Conservation (phyloP, 2,797 vertebrate species). For the Fundulus diaphanus region DNA sequence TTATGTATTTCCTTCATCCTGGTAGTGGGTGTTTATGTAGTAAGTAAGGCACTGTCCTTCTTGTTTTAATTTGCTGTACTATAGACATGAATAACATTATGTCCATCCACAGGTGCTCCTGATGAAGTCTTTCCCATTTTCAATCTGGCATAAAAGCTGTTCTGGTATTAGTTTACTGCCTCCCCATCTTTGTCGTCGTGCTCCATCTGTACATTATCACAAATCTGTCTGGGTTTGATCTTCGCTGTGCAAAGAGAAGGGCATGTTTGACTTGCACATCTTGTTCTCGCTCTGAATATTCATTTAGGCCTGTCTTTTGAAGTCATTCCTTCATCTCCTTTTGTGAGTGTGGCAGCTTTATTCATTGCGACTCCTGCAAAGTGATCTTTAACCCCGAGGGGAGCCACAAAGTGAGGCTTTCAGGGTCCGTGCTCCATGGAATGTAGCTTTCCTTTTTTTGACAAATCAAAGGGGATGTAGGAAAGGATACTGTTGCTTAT, state of each 20-base stretch:
- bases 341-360: conserved; percentile 58
- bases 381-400: conserved; percentile 71
- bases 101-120: conserved; percentile 14
- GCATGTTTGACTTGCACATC: conserved; percentile 61
- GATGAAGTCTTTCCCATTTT: conserved; percentile 28
- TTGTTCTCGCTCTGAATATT: conserved; percentile 70
- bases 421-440: conserved; percentile 14
- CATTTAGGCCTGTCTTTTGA: conserved; percentile 60
- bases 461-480: background rate
- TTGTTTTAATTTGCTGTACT: background rate
- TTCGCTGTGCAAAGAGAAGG: conserved; percentile 27
- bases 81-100: background rate
- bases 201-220: conserved; percentile 50
- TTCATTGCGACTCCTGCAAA: conserved; percentile 72
- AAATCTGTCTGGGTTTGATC: conserved; percentile 52
- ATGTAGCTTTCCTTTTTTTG: conserved; percentile 5
- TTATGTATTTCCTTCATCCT: background rate
- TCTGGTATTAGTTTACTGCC: conserved; percentile 28
- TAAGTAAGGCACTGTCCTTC: background rate
- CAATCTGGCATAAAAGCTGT: conserved; percentile 30
- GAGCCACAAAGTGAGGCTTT: conserved; percentile 46
- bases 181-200: conserved; percentile 26
- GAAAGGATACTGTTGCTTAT: background rate
- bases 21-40: background rate
- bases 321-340: conserved; percentile 49